Conservation (phyloP, 1,140 invertebrate genomes). For the Matsumurasca onukii region DNA sequence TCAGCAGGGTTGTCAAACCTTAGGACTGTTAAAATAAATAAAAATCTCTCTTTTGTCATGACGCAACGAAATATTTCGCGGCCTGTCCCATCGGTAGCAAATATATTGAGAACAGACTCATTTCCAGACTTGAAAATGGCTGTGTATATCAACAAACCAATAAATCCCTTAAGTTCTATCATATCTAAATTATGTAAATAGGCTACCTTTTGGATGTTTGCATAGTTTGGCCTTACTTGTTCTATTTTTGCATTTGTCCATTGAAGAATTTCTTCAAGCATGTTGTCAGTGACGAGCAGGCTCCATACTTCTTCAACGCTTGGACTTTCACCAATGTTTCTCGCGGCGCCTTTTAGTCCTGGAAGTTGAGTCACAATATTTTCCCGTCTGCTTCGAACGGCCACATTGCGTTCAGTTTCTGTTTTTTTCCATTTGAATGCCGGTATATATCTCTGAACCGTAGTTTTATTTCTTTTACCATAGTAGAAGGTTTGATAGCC, state of each 20-base stretch:
- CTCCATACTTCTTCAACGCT: slow-evolving; percentile 5
- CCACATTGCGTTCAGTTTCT: not conserved
- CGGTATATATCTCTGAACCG: not conserved
- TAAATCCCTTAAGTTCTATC: slow-evolving; percentile 25
- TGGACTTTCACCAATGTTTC: slow-evolving; percentile 12
- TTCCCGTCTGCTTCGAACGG: not conserved
- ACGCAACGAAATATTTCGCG: slow-evolving; percentile 36
- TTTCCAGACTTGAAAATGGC: slow-evolving; percentile 17
- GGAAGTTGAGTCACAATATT: slow-evolving; percentile 17
- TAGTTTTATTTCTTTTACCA: not conserved
- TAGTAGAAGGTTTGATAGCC: no score
- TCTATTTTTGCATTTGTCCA: slow-evolving; percentile 25
- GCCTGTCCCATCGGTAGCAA: slow-evolving; percentile 37
- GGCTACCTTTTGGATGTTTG: not conserved
- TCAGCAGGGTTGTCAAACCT: slow-evolving; percentile 39
- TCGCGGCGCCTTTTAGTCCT: slow-evolving; percentile 6
- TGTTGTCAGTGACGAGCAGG: not conserved
- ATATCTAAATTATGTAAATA: slow-evolving; percentile 9
- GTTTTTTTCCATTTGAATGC: not conserved
- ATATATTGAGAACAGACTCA: slow-evolving; percentile 18
- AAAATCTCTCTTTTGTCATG: slow-evolving; percentile 37
- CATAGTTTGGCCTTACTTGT: not conserved
- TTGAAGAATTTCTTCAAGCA: slow-evolving; percentile 22
- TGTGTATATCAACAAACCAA: slow-evolving; percentile 16
- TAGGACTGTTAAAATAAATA: slow-evolving; percentile 33